Evolutionary conservation across 2,113 vertebrate genomes (phyloP).

Genomic region (Bolborhynchus lineola): DNA sequence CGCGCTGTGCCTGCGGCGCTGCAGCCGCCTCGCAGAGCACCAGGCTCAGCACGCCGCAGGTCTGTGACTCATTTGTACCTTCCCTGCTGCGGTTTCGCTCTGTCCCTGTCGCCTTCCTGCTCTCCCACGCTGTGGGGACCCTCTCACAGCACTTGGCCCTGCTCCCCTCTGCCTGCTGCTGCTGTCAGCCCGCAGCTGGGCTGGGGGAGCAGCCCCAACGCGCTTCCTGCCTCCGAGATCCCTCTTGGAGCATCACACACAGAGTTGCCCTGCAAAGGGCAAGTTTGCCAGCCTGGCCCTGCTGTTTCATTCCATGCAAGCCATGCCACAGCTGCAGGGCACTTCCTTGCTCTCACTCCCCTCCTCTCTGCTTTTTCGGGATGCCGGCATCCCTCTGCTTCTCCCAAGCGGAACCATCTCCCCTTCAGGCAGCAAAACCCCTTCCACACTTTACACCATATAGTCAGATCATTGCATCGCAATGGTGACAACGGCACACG

Average conservation of each 20-base stretch:
- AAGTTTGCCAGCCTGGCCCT: fast-evolving
- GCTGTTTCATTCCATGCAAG: fast-evolving
- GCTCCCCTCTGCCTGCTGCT: background rate
- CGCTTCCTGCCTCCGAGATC: background rate
- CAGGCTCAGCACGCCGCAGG: background rate
- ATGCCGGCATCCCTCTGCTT: background rate
- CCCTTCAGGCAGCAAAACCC: background rate
- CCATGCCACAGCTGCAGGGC: background rate
- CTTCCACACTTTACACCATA: fast-evolving
- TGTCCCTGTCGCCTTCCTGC: background rate
- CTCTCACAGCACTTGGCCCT: background rate
- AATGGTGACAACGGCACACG: background rate
- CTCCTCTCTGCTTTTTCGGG: background rate
- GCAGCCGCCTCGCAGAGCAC: background rate
- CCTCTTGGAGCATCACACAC: background rate
- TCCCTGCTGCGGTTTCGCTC: background rate
- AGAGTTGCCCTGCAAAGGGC: background rate
- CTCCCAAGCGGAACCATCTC: background rate
- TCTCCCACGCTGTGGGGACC: background rate
- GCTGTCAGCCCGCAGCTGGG: fast-evolving
- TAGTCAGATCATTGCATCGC: fast-evolving
- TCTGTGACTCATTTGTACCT: slow-evolving; percentile 16
- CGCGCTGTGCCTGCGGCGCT: background rate
- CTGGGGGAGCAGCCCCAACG: background rate
- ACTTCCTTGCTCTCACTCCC: background rate